These are phyloP conservation scores for Aspidoscelis tigris DNA, from an alignment of 2,113 vertebrate genomes.

Conservation along the genomic window DNA sequence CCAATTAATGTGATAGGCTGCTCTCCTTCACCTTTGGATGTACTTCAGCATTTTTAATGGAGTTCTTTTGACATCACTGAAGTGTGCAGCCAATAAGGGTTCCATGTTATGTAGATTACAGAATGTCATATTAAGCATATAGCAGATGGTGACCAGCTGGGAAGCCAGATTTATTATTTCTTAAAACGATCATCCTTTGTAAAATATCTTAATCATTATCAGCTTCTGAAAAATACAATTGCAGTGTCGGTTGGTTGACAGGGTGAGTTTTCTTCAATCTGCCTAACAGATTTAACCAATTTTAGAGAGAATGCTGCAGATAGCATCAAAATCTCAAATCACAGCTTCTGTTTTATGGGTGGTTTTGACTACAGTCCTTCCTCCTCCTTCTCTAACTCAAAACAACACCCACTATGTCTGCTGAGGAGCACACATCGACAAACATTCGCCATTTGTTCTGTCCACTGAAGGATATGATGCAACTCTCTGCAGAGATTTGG, in stretches of 20 bases:
- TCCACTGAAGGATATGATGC: not conserved
- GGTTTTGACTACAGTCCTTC: not conserved
- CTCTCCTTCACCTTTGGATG: not conserved
- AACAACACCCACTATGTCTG: constrained; percentile 32
- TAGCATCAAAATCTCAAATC: constrained; percentile 44
- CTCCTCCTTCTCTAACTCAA: not conserved
- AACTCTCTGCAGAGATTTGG: constrained; percentile 5
- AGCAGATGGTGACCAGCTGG: constrained; percentile 80
- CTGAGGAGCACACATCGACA: constrained; percentile 30
- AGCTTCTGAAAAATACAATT: constrained; percentile 61
- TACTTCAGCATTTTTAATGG: constrained; percentile 42
- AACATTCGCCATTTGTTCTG: constrained; percentile 34
- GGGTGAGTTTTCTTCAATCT: constrained; percentile 19
- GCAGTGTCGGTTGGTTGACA: constrained; percentile 55
- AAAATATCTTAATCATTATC: constrained; percentile 65
- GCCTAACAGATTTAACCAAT: constrained; percentile 10
- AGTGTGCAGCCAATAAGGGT: not conserved
- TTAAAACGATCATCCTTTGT: constrained; percentile 69
- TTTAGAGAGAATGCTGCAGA: constrained; percentile 10
- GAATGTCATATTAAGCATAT: constrained; percentile 67
- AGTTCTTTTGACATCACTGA: constrained; percentile 58
- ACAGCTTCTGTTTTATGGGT: constrained; percentile 12
- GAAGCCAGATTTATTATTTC: constrained; percentile 64
- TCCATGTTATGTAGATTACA: constrained; percentile 63
- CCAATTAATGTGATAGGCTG: not conserved